These are phyloP conservation scores for Junonia oenone DNA, from an alignment of 2,888 invertebrate species.

Conservation along the genomic window DNA sequence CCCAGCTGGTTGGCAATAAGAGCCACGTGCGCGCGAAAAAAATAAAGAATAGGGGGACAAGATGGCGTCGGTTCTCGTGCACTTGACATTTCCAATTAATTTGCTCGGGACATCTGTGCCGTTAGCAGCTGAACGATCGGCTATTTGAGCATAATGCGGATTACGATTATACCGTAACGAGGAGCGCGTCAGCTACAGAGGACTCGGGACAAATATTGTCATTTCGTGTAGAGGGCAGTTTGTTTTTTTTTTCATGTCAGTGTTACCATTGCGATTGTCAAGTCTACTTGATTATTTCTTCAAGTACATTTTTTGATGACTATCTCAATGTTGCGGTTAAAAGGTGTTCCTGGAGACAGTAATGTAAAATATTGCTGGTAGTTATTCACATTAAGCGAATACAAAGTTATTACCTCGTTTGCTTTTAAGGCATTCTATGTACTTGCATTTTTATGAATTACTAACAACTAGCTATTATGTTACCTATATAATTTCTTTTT, in stretches of 20 bases:
- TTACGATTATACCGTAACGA: constrained; percentile 53
- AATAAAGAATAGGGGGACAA: constrained; percentile 59
- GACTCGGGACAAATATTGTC: constrained; percentile 35
- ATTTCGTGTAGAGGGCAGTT: constrained; percentile 22
- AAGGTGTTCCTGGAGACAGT: constrained; percentile 14
- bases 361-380: constrained; percentile 7
- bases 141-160: constrained; percentile 58
- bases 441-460: neutral
- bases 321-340: constrained; percentile 3
- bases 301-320: neutral
- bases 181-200: constrained; percentile 38
- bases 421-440: constrained; percentile 8
- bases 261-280: neutral
- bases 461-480: neutral
- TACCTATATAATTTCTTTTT: neutral
- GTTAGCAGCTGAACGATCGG: constrained; percentile 70
- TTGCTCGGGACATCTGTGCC: constrained; percentile 76
- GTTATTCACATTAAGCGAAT: constrained; percentile 10
- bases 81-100: constrained; percentile 80
- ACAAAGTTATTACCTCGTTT: constrained; percentile 7
- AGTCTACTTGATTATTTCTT: constrained; percentile 11
- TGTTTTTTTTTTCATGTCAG: constrained; percentile 12
- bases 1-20: constrained; percentile 70
- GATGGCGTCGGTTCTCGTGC: constrained; percentile 65
- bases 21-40: constrained; percentile 71